phyloP scores from a whole-genome alignment of 2,113 vertebrate species.

The Phalacrocorax pelagicus region DNA sequence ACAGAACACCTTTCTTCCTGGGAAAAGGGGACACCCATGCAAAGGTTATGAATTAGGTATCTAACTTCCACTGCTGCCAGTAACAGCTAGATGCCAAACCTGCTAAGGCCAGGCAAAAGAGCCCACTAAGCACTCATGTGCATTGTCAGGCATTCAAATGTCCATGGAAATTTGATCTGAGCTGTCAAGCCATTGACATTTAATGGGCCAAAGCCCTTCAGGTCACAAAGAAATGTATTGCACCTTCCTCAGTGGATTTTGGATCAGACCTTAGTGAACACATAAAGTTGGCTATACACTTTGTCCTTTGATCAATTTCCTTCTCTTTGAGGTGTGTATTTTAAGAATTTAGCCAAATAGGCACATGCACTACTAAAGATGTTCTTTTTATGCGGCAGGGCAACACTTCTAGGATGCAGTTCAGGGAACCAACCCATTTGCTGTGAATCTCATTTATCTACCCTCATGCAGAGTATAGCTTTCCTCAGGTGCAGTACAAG shows the following conservation, averaged over 20 bases:
- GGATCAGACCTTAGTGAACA: background rate
- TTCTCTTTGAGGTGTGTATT: background rate
- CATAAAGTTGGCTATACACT: background rate
- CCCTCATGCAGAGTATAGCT: background rate
- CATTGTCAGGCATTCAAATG: background rate
- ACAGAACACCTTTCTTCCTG: background rate
- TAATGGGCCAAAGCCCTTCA: background rate
- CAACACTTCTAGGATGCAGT: background rate
- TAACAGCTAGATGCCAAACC: background rate
- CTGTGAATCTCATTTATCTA: background rate
- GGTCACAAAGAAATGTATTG: background rate
- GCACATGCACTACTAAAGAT: background rate
- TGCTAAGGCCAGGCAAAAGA: background rate
- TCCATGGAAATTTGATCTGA: background rate
- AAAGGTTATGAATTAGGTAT: background rate
- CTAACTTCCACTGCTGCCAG: background rate
- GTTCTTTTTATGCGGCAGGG: background rate
- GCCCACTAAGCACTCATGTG: background rate
- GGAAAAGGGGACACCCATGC: background rate
- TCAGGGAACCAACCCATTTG: background rate
- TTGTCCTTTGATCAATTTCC: background rate
- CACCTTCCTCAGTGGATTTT: background rate
- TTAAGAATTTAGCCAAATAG: conserved; percentile 31
- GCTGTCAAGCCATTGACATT: background rate
- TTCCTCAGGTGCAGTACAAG: background rate